Evolutionary conservation across 1,140 invertebrate genomes (phyloP), one percentile per base, ranked within the genome.

Genomic region (Cherax quadricarinatus): DNA sequence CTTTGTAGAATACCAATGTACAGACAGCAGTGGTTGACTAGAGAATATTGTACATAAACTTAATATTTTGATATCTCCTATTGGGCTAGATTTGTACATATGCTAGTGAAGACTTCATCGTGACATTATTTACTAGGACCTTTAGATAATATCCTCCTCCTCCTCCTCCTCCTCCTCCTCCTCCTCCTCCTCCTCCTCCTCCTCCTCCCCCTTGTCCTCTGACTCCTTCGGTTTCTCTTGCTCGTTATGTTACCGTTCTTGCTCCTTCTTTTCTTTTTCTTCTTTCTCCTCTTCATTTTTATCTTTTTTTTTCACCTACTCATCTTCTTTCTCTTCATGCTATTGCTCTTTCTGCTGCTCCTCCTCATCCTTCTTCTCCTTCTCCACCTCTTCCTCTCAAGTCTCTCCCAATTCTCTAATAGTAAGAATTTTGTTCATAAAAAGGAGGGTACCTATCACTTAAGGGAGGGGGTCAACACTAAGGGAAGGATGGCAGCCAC

Each of bases 31-130:
- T 4, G 57, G 48, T 83, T 57, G 10, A 21, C 21, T 83, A 83
- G 81, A 60, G 51, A 60, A 83, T 83, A 83, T 83, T 83, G 57
- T 83, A 83, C n/a, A 83, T 83, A 83, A 51, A 83, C n/a, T 83
- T 83, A 53, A 51, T 83, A 83, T 83, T 83, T 83, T 83, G 81
- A 83, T 83, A 83, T 83, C 57, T 83, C 51, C 81, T n/a, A 53
- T 83, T 83, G 51, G 51, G 49, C 51, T 53, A 48, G 18, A 57
- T n/a, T 30, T 75, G 70, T 83, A 60, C 49, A 83, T 60, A 83
- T 21, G 18, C 51, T 57, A 83, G 81, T 60, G 18, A 12, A 14
- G 21, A 10, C 9, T 75, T 30, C 24, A 75, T 30, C n/a, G 18
- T 16, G 66, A 18, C 14, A 21, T 12, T 5, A 53, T 12, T 49